Evolutionary conservation across 2,888 invertebrate species (phyloP).

Genomic region (Euplagia quadripunctaria): DNA sequence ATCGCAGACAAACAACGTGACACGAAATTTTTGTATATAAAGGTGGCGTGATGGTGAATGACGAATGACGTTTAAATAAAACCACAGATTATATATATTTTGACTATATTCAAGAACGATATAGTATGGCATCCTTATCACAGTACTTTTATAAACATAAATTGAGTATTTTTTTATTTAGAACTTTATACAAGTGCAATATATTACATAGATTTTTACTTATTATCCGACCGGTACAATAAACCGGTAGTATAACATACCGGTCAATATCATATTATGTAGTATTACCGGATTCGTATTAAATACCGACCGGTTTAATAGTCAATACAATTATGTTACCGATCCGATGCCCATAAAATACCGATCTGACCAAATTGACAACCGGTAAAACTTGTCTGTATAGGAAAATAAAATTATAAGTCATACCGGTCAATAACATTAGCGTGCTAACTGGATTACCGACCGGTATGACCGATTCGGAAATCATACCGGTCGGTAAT

Average conservation of each 20-base stretch:
- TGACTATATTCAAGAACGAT: background rate
- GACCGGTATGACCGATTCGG: too few relatives aligned
- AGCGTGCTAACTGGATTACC: too few relatives aligned
- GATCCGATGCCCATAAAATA: background rate
- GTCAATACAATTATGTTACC: background rate
- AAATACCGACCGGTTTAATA: background rate
- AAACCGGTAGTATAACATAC: background rate
- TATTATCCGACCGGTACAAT: background rate
- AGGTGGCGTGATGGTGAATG: too few relatives aligned
- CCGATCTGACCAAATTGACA: accelerated
- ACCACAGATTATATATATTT: background rate
- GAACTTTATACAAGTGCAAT: background rate
- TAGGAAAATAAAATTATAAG: too few relatives aligned
- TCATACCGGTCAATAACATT: too few relatives aligned
- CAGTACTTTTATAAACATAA: background rate
- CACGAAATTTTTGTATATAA: too few relatives aligned
- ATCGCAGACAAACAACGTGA: too few relatives aligned
- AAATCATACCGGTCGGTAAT: background rate
- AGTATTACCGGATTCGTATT: background rate
- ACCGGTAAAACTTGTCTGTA: too few relatives aligned
- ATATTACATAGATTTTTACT: background rate
- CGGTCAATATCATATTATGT: background rate
- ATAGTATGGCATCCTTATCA: conserved; percentile 1
- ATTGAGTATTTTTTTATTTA: background rate
- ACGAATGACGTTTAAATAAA: background rate